phyloP scores from a whole-genome alignment of 2,888 invertebrate species.

The Trissolcus japonicus region DNA sequence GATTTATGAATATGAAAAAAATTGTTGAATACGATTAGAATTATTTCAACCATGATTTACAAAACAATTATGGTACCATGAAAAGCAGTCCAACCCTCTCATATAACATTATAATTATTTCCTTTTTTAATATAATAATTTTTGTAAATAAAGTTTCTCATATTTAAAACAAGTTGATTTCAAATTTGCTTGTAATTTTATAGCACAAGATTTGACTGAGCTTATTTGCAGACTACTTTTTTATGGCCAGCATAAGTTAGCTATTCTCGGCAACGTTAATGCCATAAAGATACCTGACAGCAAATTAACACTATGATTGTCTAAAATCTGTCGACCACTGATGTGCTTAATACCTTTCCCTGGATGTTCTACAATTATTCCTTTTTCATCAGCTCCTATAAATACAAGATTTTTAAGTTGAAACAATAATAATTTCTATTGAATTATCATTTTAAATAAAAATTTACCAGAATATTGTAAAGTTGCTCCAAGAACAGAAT shows the following conservation, averaged over 20 bases:
- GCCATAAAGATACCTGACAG: conserved; percentile 87
- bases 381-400: conserved; percentile 82
- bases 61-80: too few species aligned
- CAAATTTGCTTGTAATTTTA: too few species aligned
- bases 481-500: conserved; percentile 90
- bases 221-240: neutral
- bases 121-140: too few species aligned
- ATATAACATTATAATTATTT: too few species aligned
- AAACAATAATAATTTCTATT: neutral
- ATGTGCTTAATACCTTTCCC: conserved; percentile 85
- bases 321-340: conserved; percentile 85
- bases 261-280: conserved; percentile 82
- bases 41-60: too few species aligned
- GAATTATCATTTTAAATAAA: neutral
- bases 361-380: conserved; percentile 84
- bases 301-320: conserved; percentile 93
- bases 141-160: too few species aligned
- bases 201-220: too few species aligned
- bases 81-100: too few species aligned
- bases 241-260: conserved; percentile 79
- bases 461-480: conserved; percentile 88
- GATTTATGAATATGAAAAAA: too few species aligned
- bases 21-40: too few species aligned
- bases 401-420: neutral
- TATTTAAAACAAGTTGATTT: too few species aligned